Percentiles rank a stretch among this genome's conserved stretches.
Evolutionary conservation across 2,113 vertebrate species (phyloP).

Genomic region (Pelobates fuscus): DNA sequence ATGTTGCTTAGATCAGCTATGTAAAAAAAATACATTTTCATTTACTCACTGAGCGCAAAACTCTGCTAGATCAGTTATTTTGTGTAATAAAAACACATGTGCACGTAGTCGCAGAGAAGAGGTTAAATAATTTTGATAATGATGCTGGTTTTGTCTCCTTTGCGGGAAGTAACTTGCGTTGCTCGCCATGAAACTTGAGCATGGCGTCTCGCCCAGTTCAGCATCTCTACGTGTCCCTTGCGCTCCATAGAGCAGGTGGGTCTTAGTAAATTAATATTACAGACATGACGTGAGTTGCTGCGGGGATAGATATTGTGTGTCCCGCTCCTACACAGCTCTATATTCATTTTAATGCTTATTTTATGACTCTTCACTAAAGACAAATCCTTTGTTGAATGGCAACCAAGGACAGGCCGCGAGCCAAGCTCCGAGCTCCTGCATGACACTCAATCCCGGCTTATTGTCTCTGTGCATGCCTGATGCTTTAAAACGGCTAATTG

Average conservation of each 20-base stretch:
- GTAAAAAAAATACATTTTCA: too few relatives aligned
- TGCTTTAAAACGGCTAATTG: neutral
- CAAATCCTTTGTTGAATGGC: slow-evolving; percentile 1
- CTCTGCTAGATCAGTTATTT: too few relatives aligned
- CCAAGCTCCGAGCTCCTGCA: neutral
- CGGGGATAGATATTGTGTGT: neutral
- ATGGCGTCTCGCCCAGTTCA: too few relatives aligned
- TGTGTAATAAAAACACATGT: too few relatives aligned
- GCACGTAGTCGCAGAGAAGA: too few relatives aligned
- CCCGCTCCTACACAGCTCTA: neutral
- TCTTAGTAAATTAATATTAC: neutral
- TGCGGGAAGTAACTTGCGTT: too few relatives aligned
- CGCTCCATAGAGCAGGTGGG: neutral
- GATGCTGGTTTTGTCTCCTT: too few relatives aligned
- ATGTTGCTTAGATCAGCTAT: too few relatives aligned
- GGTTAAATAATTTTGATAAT: too few relatives aligned
- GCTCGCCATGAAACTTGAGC: too few relatives aligned
- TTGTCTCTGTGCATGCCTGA: neutral
- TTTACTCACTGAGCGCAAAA: too few relatives aligned
- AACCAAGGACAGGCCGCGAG: neutral
- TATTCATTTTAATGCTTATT: slow-evolving; percentile 26
- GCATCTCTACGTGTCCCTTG: too few relatives aligned
- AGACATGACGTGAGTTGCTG: neutral
- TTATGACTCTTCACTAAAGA: slow-evolving; percentile 2
- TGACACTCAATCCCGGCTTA: slow-evolving; percentile 23